A percentile compares a stretch with the other conserved stretches of the same genome.
Conservation (phyloP, 2,113 vertebrate species). For the Pteropus alecto region DNA sequence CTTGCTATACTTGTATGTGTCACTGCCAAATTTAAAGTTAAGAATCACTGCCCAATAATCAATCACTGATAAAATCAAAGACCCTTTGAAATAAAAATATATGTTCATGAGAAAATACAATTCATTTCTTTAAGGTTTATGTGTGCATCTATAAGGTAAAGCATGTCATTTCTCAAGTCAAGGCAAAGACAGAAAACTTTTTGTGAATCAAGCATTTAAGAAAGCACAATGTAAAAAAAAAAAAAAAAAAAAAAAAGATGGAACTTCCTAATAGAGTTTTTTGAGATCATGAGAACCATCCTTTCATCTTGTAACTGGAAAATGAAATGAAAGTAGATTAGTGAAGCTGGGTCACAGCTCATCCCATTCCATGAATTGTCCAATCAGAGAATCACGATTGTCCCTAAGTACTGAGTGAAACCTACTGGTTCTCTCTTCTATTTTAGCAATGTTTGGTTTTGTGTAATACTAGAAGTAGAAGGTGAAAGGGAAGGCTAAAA, state of each 20-base stretch:
- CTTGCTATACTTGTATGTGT: background rate
- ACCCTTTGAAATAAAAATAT: background rate
- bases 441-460: background rate
- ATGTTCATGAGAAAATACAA: background rate
- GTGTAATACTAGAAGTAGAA: background rate
- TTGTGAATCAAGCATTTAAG: background rate
- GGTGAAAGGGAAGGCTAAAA: background rate
- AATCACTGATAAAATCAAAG: background rate
- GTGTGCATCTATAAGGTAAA: background rate
- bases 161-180: background rate
- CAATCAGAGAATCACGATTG: background rate
- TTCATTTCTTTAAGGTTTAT: background rate
- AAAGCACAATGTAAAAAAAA: background rate
- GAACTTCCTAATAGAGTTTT: background rate
- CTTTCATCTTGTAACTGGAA: background rate
- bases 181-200: background rate
- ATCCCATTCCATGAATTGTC: background rate
- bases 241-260: background rate
- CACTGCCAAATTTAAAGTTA: background rate
- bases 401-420: background rate
- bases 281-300: background rate
- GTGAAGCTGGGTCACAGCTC: background rate
- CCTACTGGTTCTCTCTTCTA: background rate
- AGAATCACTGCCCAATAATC: background rate
- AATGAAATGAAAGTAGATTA: background rate